These are phyloP conservation scores for Larimichthys polyactis DNA, from an alignment of 2,113 vertebrate species.

Conservation along the genomic window DNA sequence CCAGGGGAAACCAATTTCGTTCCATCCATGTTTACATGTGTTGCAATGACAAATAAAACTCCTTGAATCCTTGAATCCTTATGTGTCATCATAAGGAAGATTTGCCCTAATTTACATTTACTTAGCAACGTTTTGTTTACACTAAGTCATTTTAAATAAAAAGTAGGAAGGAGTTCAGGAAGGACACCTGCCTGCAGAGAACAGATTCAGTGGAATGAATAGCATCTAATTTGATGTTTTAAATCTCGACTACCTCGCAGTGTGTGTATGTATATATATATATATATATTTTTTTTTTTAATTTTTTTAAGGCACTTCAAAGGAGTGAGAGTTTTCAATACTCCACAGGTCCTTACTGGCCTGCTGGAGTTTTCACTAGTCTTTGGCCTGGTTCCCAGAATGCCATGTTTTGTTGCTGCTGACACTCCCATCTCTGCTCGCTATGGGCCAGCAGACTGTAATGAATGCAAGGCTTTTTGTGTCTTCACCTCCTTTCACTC, in stretches of 20 bases:
- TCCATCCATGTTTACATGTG: no score
- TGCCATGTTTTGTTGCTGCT: slow-evolving; percentile 57
- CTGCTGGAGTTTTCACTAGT: slow-evolving; percentile 29
- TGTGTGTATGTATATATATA: no score
- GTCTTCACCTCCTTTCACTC: slow-evolving; percentile 48
- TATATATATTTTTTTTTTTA: no score
- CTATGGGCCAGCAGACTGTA: slow-evolving; percentile 29
- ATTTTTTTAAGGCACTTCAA: no score
- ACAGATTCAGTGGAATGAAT: background rate
- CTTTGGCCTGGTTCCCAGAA: slow-evolving; percentile 66
- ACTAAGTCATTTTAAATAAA: background rate
- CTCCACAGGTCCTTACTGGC: slow-evolving; percentile 41
- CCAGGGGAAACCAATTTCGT: no score
- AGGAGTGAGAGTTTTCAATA: slow-evolving; percentile 9
- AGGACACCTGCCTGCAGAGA: background rate
- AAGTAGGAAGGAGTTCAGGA: background rate
- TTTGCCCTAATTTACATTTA: background rate
- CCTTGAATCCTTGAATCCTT: no score
- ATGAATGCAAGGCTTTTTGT: slow-evolving; percentile 42
- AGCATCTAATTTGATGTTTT: no score
- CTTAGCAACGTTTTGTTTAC: background rate
- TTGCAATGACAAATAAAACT: no score
- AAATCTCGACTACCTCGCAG: no score
- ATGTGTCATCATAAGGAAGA: background rate
- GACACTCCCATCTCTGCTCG: slow-evolving; percentile 56